Evolutionary conservation across 2,797 vertebrate species (phyloP), one percentile per base, ranked within the genome.

Genomic region (Phaenicophaeus curvirostris): DNA sequence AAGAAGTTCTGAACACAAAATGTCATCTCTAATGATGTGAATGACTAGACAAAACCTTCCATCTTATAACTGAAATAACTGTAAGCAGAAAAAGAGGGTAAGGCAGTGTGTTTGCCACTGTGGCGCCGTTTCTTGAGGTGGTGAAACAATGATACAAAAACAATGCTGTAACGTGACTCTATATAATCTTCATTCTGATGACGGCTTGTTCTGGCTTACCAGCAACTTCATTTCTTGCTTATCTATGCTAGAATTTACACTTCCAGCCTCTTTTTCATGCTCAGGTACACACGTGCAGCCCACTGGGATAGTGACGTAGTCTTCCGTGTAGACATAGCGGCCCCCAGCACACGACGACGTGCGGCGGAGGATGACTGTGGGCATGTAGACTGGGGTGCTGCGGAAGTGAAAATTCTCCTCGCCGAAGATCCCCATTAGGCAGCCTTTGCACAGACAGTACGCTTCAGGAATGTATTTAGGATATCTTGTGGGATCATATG

Each of bases 381-480:
- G 99, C 91, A 98, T 97, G 91, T 98, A 98, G 90, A 99, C 99
- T 0, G 99, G 99, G 0, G 97, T 96, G 95, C 99, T 99, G 88
- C 98, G 99, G 92, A 98, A 98, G 37, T 93, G 98, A 11, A 97
- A n/a, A 67, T 98, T 99, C 97, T 99, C 99, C 94, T 98, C 97
- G 0, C 99, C 98, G 0, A 90, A 94, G 1, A 97, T 94, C 8
- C 99, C 98, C 1, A 97, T 97, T 94, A 99, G 97, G 94, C 99
- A 99, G 95, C 99, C 99, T 28, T 98, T 97, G 96, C 99, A 99
- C 95, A 99, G 97, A 71, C 99, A 99, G 96, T 99, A 99, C 2
- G 99, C 99, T 94, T 99, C 99, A 0, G 99, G 99, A 87, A 99
- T 98, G 96, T 98, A 98, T 42, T 98, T 98, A 4, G 99, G 99